Evolutionary conservation across 2,113 vertebrate species (phyloP).

Genomic region (Alexandromys fortis): DNA sequence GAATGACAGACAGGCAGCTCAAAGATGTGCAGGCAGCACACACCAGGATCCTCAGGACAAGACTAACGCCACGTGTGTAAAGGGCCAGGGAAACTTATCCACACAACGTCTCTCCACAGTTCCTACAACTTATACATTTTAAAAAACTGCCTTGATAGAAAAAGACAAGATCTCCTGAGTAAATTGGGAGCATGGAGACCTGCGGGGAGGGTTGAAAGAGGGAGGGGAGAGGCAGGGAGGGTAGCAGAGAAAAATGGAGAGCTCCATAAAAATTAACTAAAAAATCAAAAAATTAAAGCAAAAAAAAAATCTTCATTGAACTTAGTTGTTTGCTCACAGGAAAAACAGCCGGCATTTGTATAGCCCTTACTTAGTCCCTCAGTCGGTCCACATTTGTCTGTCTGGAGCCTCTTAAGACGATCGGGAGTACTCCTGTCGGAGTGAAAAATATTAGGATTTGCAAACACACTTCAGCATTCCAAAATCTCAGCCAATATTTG

Average conservation of each 20-base stretch:
- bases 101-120: not conserved
- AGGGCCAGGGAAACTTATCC: not conserved
- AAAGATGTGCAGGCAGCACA: not conserved
- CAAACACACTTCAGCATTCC: constrained; percentile 30
- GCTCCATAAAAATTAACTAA: too few relatives aligned
- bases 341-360: not conserved
- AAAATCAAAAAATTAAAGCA: too few relatives aligned
- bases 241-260: too few relatives aligned
- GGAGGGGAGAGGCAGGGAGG: too few relatives aligned
- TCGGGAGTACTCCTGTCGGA: not conserved
- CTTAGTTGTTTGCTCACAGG: not conserved
- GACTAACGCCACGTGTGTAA: not conserved
- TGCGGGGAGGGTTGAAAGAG: too few relatives aligned
- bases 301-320: not conserved
- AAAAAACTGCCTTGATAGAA: not conserved
- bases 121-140: not conserved
- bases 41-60: not conserved
- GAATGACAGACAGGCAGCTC: not conserved
- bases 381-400: not conserved
- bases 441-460: not conserved
- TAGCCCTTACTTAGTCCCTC: not conserved
- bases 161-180: too few relatives aligned
- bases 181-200: too few relatives aligned
- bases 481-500: not conserved
- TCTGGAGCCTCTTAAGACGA: not conserved